These are phyloP conservation scores for Gnathonemus echidnorhynchus DNA, from an alignment of 2,113 vertebrate genomes.

Conservation along the genomic window DNA sequence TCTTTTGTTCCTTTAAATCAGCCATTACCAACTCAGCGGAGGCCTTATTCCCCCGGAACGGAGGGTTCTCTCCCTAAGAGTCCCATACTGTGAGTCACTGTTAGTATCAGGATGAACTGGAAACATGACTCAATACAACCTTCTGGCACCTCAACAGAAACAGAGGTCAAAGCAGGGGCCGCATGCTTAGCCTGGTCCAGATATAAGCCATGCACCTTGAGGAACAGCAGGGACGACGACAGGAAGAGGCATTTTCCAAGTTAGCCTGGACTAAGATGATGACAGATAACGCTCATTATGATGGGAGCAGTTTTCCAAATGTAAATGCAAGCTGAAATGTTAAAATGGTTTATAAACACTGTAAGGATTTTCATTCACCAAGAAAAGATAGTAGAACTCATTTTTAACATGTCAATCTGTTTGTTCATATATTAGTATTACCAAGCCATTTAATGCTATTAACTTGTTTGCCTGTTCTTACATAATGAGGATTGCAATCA, in stretches of 20 bases:
- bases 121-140: not conserved
- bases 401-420: not conserved
- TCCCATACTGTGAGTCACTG: not conserved
- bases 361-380: not conserved
- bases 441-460: not conserved
- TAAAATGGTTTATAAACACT: not conserved
- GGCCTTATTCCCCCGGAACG: not conserved
- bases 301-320: not conserved
- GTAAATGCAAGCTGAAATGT: not conserved
- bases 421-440: not conserved
- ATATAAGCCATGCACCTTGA: not conserved
- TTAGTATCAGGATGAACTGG: not conserved
- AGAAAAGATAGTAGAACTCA: not conserved
- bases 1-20: not conserved
- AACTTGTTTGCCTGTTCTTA: not conserved
- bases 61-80: not conserved
- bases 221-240: not conserved
- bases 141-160: not conserved
- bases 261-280: not conserved
- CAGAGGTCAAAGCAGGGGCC: not conserved
- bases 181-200: not conserved
- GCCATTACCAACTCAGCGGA: not conserved
- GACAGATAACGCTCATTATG: not conserved
- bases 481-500: not conserved
- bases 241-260: not conserved